These are phyloP conservation scores for Athene noctua DNA, from an alignment of 2,113 vertebrate genomes.

Conservation along the genomic window DNA sequence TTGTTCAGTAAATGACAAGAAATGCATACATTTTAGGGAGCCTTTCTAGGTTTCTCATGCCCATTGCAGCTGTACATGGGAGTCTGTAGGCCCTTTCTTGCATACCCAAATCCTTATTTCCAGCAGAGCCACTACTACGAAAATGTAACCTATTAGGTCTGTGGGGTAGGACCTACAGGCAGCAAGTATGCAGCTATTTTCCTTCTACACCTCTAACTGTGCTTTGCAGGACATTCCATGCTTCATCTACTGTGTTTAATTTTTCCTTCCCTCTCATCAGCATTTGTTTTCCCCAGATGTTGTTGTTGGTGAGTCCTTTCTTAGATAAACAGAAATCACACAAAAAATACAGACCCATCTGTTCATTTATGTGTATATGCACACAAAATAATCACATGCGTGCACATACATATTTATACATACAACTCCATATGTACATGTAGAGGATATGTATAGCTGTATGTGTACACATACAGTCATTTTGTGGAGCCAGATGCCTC, in stretches of 20 bases:
- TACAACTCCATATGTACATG: rapidly evolving
- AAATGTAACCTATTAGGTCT: not conserved
- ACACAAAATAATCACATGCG: not conserved
- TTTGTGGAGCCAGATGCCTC: not conserved
- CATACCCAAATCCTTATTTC: not conserved
- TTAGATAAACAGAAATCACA: not conserved
- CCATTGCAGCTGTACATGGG: not conserved
- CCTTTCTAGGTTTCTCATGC: not conserved
- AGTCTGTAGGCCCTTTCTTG: not conserved
- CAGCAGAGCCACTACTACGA: not conserved
- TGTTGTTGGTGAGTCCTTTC: not conserved
- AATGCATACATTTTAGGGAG: not conserved
- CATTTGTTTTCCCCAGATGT: not conserved
- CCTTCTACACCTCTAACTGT: not conserved
- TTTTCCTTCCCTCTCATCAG: not conserved
- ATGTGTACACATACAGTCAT: not conserved
- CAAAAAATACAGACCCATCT: not conserved
- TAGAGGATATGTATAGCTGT: not conserved
- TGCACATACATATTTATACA: not conserved
- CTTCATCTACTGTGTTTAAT: not conserved
- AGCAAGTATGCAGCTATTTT: not conserved
- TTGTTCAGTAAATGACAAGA: not conserved
- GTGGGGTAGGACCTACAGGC: not conserved
- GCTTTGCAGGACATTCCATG: not conserved
- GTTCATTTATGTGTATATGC: not conserved